Percentiles rank a stretch among this genome's conserved stretches.
Evolutionary conservation across 2,888 invertebrate species (phyloP).

Genomic region (Caenorhabditis afra): DNA sequence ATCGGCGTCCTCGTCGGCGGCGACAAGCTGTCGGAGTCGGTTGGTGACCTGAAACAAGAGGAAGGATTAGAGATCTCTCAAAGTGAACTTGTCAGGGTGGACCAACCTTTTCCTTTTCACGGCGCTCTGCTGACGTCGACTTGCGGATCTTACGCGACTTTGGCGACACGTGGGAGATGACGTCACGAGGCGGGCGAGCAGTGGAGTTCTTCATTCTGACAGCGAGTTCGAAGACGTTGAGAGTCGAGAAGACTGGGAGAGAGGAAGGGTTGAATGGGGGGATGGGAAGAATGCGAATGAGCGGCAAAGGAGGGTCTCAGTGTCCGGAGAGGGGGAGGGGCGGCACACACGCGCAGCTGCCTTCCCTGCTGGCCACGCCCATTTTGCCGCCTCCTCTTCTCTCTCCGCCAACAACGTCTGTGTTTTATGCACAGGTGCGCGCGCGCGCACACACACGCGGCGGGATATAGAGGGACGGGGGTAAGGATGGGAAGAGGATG

Average conservation of each 20-base stretch:
- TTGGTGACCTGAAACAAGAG: constrained; percentile 61
- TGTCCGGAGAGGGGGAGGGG: constrained; percentile 1
- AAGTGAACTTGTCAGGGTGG: too few relatives aligned
- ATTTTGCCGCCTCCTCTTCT: too few relatives aligned
- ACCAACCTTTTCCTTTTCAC: constrained; percentile 68
- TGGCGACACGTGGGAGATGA: constrained; percentile 57
- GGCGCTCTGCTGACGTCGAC: constrained; percentile 59
- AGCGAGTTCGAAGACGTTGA: neutral
- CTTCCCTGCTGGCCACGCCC: constrained; percentile 32
- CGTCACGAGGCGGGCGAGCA: constrained; percentile 37
- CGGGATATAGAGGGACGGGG: constrained; percentile 8
- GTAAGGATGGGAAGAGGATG: neutral
- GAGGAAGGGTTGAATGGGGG: neutral
- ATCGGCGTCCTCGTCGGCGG: constrained; percentile 57
- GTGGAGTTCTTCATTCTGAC: constrained; percentile 35
- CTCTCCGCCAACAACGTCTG: too few relatives aligned
- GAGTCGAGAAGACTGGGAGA: neutral
- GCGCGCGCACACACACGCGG: constrained; percentile 23
- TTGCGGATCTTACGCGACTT: constrained; percentile 63
- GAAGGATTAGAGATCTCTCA: neutral
- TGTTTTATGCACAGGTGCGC: constrained; percentile 55
- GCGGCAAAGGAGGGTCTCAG: neutral
- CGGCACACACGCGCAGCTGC: constrained; percentile 40
- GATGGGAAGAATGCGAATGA: neutral
- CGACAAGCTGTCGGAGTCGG: constrained; percentile 62